Evolutionary conservation across 2,888 invertebrate species (phyloP), one percentile per base, ranked within the genome.

Genomic region (Neocrepidodera transversa): DNA sequence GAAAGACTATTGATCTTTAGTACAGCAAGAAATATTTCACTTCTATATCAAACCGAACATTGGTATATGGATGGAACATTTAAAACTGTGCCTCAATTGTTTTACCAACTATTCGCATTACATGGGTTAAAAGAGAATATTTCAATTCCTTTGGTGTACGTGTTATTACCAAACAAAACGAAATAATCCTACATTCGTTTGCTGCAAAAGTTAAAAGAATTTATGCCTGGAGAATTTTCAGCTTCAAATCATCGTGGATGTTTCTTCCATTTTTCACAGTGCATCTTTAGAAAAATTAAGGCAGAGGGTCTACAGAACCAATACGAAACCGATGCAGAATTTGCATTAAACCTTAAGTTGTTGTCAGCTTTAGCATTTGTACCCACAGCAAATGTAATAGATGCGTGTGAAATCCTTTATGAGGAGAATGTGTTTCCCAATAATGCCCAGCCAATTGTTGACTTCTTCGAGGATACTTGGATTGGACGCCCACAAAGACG

Each of bases 221-320:
- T 28, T 28, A 11, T 20, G 47, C 47, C 28, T 14, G 16, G 5
- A 51, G 23, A 51, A 32, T 51, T 14, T 51, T 20, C 38, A 36
- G 3, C 20, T 3, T 5, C 18, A n/a, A 51, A 26, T 16, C 35
- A 17, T 32, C 20, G 38, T 36, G 51, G 23, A 7, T 51, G 38
- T 23, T 51, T 51, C 13, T 51, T 51, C 38, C 51, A 51, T 40
- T 51, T 36, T n/a, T 14, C 36, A 6, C 51, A 38, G 16, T 36
- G 23, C 23, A 14, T 51, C 3, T 51, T 17, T 17, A 16, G 38
- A 51, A 2, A 14, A 51, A 51, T 51, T 13, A 20, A 38, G 10
- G 3, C 17, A 38, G 51, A 51, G 3, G 23, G 18, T 17, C 18
- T 48, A 28, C 14, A 28, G 6, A 7, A n/a, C 2, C 8, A 2